Base-by-base conservation (phyloP, 2,797 vertebrate species). In the Lacerta viridis region DNA sequence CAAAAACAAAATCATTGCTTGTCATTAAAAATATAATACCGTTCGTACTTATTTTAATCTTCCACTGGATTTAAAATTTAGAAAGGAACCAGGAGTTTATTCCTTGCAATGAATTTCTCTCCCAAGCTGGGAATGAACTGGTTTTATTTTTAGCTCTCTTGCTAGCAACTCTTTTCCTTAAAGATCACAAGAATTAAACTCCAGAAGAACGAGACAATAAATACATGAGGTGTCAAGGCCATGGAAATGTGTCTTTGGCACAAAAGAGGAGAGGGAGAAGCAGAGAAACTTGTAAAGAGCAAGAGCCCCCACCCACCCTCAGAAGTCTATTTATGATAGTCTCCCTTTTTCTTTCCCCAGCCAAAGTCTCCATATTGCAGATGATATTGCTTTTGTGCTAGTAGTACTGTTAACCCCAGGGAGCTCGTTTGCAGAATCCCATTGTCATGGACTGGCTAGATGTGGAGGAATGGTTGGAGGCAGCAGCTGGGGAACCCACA, bases 51-150 rank as follows among this genome's bases (percentile, higher is more conserved):
- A 0, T 87, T 90, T 77, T 84, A 92, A 87, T 72, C 71, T 89
- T 66, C 46, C 84, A 23, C 66, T 90, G 92, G 5, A 89, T 94
- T 93, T 69, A 87, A 89, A 86, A 91, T 93, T 61, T 90, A 89
- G 81, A 92, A 93, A 86, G 86, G 89, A 87, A 39, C 86, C 80
- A 84, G 74, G 81, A 82, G 88, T 15, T 80, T 87, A 76, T 74
- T 92, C 88, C 25, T 0, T 86, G 29, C 81, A 92, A 87, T 83
- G 71, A 46, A 0, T 72, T 85, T 91, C 89, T 66, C 91, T 90
- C 69, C 79, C 88, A n/a, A 4, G 23, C 91, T 92, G 68, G 74
- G 77, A 87, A 46, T 87, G 83, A 71, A 76, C 83, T 10, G n/a
- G 33, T 75, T 86, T 90, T 90, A 87, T 83, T 90, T 91, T 87